phyloP scores from a whole-genome alignment of 2,888 invertebrate genomes.

The Drosophila gaucha region DNA sequence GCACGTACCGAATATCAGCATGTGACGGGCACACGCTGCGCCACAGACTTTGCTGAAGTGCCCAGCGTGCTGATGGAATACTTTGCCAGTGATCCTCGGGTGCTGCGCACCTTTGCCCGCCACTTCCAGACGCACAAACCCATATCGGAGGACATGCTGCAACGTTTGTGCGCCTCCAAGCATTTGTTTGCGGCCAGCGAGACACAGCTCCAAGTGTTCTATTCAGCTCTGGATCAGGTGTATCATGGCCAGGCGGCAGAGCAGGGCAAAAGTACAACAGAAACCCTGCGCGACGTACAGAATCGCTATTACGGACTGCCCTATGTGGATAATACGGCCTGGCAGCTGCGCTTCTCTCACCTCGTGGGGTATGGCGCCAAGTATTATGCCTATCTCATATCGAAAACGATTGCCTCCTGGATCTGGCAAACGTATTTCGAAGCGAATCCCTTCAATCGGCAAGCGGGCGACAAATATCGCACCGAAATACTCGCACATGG shows the following conservation, averaged over 20 bases:
- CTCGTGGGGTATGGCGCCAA: constrained; percentile 99
- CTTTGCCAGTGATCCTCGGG: constrained; percentile 95
- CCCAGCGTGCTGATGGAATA: constrained; percentile 99
- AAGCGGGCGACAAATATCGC: constrained; percentile 92
- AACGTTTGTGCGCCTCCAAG: constrained; percentile 93
- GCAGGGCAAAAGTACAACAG: constrained; percentile 87
- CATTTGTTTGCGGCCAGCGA: constrained; percentile 95
- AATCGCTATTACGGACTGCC: constrained; percentile 93
- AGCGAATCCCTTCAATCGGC: constrained; percentile 90
- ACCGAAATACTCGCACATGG: constrained; percentile 93
- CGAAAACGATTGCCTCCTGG: constrained; percentile 95
- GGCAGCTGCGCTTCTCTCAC: constrained; percentile 98
- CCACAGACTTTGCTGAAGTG: constrained; percentile 99
- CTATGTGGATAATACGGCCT: constrained; percentile 95
- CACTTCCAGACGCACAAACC: constrained; percentile 95
- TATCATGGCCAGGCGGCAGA: constrained; percentile 88
- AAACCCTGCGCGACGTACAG: constrained; percentile 91
- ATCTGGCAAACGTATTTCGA: constrained; percentile 96
- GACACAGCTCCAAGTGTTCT: constrained; percentile 94
- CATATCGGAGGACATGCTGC: constrained; percentile 92
- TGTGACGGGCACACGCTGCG: constrained; percentile 98
- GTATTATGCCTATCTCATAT: constrained; percentile 98
- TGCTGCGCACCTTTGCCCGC: constrained; percentile 93
- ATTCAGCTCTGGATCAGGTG: constrained; percentile 95
- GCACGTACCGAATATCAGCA: constrained; percentile 98